Conservation (phyloP, 2,797 vertebrate genomes). For the Thamnophis elegans region DNA sequence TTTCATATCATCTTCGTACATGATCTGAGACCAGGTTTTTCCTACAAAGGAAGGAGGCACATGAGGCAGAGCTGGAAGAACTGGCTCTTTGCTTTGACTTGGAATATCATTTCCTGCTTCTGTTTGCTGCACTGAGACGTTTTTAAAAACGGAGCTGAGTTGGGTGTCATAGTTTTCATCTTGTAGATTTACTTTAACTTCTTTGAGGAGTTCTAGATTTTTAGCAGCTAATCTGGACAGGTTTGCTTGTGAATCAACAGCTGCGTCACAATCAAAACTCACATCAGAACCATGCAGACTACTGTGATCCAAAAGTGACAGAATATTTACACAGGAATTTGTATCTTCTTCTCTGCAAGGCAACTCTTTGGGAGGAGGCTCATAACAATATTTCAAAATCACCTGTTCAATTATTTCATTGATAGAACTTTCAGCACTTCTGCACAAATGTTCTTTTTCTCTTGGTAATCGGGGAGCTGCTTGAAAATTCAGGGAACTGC, state of each 20-base stretch:
- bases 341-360: conserved; percentile 67
- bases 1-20: conserved; percentile 84
- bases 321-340: conserved; percentile 73
- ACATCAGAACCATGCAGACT: conserved; percentile 70
- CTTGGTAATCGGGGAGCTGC: conserved; percentile 50
- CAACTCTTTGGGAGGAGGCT: conserved; percentile 44
- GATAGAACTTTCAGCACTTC: conserved; percentile 61
- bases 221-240: conserved; percentile 61
- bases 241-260: conserved; percentile 67
- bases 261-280: conserved; percentile 79
- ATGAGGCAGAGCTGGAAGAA: conserved; percentile 78
- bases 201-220: conserved; percentile 75
- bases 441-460: conserved; percentile 45
- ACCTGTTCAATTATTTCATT: conserved; percentile 80
- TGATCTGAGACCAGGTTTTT: conserved; percentile 86
- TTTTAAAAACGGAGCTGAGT: conserved; percentile 73
- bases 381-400: conserved; percentile 77
- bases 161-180: conserved; percentile 78
- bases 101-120: conserved; percentile 18
- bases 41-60: conserved; percentile 85
- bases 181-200: conserved; percentile 75
- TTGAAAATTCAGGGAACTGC: conserved; percentile 49
- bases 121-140: conserved; percentile 39
- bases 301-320: conserved; percentile 65
- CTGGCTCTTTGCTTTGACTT: conserved; percentile 67